Evolutionary conservation across 2,797 vertebrate genomes (phyloP).

Genomic region (Rhadinocentrus ornatus): DNA sequence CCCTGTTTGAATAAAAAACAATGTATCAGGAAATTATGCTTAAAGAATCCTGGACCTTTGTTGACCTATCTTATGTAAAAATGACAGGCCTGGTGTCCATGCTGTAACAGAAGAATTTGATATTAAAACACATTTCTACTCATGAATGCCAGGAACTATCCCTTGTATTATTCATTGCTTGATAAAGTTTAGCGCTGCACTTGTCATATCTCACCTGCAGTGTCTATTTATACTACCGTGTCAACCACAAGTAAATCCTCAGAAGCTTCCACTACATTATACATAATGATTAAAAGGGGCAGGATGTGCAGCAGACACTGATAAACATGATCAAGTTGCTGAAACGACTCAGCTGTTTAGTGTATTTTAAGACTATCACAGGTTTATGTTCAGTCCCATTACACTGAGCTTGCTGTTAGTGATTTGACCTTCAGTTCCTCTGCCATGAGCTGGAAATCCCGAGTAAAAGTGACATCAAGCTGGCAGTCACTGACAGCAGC

Average conservation of each 20-base stretch:
- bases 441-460: conserved; percentile 61
- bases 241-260: conserved; percentile 54
- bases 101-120: conserved; percentile 12
- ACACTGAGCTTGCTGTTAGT: conserved; percentile 57
- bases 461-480: conserved; percentile 66
- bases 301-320: conserved; percentile 54
- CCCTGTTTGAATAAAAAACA: conserved; percentile 22
- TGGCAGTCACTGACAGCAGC: conserved; percentile 68
- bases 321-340: conserved; percentile 59
- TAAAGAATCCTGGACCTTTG: conserved; percentile 12
- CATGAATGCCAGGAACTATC: conserved; percentile 24
- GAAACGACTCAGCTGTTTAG: conserved; percentile 54
- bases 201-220: conserved; percentile 46
- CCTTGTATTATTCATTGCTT: conserved; percentile 46
- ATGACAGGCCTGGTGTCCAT: neutral
- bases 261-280: conserved; percentile 53
- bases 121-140: conserved; percentile 21
- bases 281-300: conserved; percentile 52
- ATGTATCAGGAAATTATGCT: conserved; percentile 18
- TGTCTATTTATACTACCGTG: conserved; percentile 49
- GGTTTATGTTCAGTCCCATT: conserved; percentile 67
- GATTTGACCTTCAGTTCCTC: conserved; percentile 72
- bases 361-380: conserved; percentile 62
- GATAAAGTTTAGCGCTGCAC: conserved; percentile 41
- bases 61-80: conserved; percentile 17